Base-by-base conservation (phyloP, 2,888 invertebrate species). In the Chrysopilus asiliformis region DNA sequence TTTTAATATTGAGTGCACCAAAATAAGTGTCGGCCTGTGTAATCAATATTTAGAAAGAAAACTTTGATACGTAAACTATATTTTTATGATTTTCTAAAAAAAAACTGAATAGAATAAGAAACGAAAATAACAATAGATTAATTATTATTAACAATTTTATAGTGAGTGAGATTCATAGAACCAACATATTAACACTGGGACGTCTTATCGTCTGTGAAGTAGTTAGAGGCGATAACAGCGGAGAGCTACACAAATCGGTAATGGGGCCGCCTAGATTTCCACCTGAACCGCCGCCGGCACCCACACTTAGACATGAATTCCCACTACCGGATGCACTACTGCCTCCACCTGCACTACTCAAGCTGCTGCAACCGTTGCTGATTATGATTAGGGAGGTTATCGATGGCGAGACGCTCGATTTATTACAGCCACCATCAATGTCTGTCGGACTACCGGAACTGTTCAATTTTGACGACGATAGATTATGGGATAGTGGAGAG, bases 121-220 rank as follows among this genome's bases (percentile, higher is more conserved):
- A 16, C 16, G 20, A 28, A 19, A 16, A 17, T 8, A 34, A 5
- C 14, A n/a, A 31, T 17, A 14, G 10, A 22, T 22, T 22, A 22
- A 22, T 22, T n/a, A n/a, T n/a, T n/a, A n/a, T n/a, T n/a, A n/a
- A n/a, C n/a, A n/a, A n/a, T n/a, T n/a, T n/a, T n/a, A n/a, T n/a
- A n/a, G n/a, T n/a, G n/a, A n/a, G 22, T 8, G 22, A 22, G 22
- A 7, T 22, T 22, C 10, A 43, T 42, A 41, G 41, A 36, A 63
- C 63, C 57, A 61, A 64, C 63, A 60, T 58, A 51, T 58, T 63
- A 51, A 60, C 52, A 55, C 62, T 64, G 49, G 63, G 62, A 46
- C 64, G 57, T 45, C 64, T 56, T 44, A 64, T 57, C 37, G 58
- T 54, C 50, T 62, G 58, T 19, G 46, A 44, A 38, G 60, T 56